A percentile compares a stretch with the other conserved stretches of the same genome.
Conservation (phyloP, 2,888 invertebrate species). For the Perizoma affinitatum region DNA sequence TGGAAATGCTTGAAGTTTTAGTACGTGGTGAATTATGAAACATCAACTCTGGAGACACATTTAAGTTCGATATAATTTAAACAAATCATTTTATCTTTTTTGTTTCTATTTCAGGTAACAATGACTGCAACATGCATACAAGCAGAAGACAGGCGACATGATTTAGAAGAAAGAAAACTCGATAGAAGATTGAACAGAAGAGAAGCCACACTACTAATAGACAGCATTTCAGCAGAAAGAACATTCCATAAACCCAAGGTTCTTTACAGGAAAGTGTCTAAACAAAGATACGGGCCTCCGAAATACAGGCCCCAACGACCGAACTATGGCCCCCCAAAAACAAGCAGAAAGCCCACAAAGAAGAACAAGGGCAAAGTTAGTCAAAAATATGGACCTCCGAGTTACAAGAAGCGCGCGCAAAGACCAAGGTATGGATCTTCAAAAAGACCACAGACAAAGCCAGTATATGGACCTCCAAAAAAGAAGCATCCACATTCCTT, state of each 20-base stretch:
- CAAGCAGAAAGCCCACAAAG: conserved; percentile 51
- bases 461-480: conserved; percentile 49
- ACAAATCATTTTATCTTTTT: background rate
- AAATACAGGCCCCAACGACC: conserved; percentile 53
- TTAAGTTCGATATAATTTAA: no score
- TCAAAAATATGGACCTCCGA: conserved; percentile 49
- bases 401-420: conserved; percentile 46
- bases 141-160: conserved; percentile 42
- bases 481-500: conserved; percentile 30
- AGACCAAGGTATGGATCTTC: conserved; percentile 49
- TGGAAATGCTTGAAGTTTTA: no score
- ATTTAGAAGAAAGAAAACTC: conserved; percentile 40
- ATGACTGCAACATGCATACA: conserved; percentile 53
- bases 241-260: conserved; percentile 57
- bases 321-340: conserved; percentile 52
- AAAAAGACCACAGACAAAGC: conserved; percentile 43
- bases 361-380: conserved; percentile 52
- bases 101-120: conserved; percentile 63
- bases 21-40: no score
- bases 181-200: conserved; percentile 52
- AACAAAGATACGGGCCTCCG: conserved; percentile 50
- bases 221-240: conserved; percentile 54
- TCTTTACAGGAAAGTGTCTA: conserved; percentile 54
- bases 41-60: no score
- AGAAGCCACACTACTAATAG: conserved; percentile 61